Percentiles rank a stretch among this genome's conserved stretches.
These are phyloP conservation scores for Ennomos quercinarius DNA, from an alignment of 2,888 invertebrate genomes.

Conservation along the genomic window DNA sequence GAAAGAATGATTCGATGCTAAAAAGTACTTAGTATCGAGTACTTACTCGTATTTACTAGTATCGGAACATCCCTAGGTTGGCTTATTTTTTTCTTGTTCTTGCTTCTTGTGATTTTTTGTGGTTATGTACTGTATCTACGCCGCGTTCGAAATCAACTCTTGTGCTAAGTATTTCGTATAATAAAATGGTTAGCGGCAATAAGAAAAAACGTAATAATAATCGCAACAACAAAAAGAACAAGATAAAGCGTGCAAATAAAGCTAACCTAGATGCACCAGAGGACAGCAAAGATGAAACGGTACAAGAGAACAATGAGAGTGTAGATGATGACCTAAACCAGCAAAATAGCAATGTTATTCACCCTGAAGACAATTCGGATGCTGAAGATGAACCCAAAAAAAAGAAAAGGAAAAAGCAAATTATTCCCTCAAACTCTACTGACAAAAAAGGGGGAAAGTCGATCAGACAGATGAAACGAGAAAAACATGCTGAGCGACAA, in stretches of 20 bases:
- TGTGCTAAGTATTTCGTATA: not conserved
- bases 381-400: conserved; percentile 60
- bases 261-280: conserved; percentile 22
- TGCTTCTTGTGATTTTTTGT: too few relatives aligned
- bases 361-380: conserved; percentile 60
- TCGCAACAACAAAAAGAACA: conserved; percentile 45
- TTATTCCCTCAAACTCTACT: conserved; percentile 51
- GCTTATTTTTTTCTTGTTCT: too few relatives aligned
- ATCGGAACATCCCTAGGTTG: too few relatives aligned
- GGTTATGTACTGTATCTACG: too few relatives aligned
- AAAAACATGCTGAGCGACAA: conserved; percentile 85
- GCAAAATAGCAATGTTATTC: conserved; percentile 40
- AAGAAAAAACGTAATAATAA: conserved; percentile 56
- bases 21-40: too few relatives aligned
- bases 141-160: too few relatives aligned
- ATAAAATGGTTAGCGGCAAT: conserved; percentile 52
- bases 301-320: conserved; percentile 38
- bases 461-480: conserved; percentile 87
- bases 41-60: too few relatives aligned
- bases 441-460: conserved; percentile 83
- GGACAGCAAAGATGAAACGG: conserved; percentile 35
- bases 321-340: conserved; percentile 37
- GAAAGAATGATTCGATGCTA: too few relatives aligned
- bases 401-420: conserved; percentile 68
- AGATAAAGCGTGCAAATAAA: conserved; percentile 15